Evolutionary conservation across 2,113 vertebrate species (phyloP).

Genomic region (Pseudopipra pipra): DNA sequence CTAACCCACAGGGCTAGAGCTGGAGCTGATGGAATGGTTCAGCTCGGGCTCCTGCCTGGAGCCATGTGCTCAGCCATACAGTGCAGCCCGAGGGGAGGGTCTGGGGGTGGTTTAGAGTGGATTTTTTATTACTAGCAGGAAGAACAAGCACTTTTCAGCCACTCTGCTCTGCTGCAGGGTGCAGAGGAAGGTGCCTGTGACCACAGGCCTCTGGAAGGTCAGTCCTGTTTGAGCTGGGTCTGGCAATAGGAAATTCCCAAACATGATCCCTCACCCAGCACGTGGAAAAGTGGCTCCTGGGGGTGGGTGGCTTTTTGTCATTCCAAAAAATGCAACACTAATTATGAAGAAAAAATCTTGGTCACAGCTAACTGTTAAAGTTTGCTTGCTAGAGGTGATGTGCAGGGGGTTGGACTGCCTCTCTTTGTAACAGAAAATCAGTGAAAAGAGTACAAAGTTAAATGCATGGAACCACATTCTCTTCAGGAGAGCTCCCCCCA

Average conservation of each 20-base stretch:
- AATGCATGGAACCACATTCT: background rate
- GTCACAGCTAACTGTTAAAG: background rate
- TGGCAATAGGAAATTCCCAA: background rate
- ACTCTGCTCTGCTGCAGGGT: background rate
- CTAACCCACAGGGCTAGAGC: background rate
- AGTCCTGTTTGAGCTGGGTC: background rate
- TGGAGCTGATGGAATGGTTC: background rate
- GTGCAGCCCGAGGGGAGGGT: background rate
- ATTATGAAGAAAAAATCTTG: background rate
- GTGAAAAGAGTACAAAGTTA: background rate
- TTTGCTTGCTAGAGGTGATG: background rate
- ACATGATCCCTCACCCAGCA: fast-evolving
- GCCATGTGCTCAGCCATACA: fast-evolving
- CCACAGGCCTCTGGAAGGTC: background rate
- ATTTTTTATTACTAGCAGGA: background rate
- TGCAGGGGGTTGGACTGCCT: background rate
- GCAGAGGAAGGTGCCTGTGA: background rate
- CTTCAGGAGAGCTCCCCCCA: too few species aligned
- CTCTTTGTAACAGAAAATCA: background rate
- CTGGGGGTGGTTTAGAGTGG: background rate
- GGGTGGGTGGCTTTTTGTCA: background rate
- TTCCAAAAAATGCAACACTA: background rate
- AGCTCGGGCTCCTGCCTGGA: background rate
- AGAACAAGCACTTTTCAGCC: background rate
- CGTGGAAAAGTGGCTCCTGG: fast-evolving